phyloP scores from a whole-genome alignment of 2,888 invertebrate genomes.

The Allophyes oxyacanthae region DNA sequence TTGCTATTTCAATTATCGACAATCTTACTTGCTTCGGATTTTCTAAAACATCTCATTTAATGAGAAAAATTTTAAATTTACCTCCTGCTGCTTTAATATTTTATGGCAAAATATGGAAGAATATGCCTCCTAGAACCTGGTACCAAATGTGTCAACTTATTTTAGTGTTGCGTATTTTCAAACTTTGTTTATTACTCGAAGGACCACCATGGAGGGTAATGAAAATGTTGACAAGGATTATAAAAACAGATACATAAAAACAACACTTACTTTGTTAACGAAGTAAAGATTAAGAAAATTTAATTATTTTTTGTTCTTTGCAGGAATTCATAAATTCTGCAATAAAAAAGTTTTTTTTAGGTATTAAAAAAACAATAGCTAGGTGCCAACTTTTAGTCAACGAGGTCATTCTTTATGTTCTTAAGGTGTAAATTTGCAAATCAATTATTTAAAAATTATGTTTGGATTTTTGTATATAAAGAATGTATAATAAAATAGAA shows the following conservation, averaged over 20 bases:
- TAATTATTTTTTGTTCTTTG: background rate
- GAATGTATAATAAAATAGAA: too few relatives aligned
- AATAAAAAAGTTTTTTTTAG: too few relatives aligned
- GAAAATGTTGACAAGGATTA: conserved; percentile 5
- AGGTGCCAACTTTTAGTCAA: too few relatives aligned
- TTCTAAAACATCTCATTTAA: conserved; percentile 76
- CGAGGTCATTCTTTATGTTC: too few relatives aligned
- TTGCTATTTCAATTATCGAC: conserved; percentile 86
- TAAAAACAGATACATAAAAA: conserved; percentile 6
- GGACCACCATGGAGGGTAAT: conserved; percentile 1
- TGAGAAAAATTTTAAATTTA: conserved; percentile 55
- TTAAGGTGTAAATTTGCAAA: too few relatives aligned
- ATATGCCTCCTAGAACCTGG: conserved; percentile 9
- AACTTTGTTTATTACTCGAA: conserved; percentile 18
- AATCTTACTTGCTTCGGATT: conserved; percentile 70
- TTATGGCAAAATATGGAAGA: conserved; percentile 29
- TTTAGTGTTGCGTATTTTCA: conserved; percentile 18
- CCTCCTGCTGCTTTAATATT: conserved; percentile 41
- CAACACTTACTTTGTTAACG: background rate
- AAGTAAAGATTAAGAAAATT: background rate
- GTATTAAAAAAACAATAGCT: too few relatives aligned
- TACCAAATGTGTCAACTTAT: conserved; percentile 30
- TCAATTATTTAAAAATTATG: too few relatives aligned
- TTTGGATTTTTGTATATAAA: too few relatives aligned
- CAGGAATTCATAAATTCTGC: too few relatives aligned